Evolutionary conservation across 1,140 invertebrate genomes (phyloP).

Genomic region (Brachionus rotundiformis): DNA sequence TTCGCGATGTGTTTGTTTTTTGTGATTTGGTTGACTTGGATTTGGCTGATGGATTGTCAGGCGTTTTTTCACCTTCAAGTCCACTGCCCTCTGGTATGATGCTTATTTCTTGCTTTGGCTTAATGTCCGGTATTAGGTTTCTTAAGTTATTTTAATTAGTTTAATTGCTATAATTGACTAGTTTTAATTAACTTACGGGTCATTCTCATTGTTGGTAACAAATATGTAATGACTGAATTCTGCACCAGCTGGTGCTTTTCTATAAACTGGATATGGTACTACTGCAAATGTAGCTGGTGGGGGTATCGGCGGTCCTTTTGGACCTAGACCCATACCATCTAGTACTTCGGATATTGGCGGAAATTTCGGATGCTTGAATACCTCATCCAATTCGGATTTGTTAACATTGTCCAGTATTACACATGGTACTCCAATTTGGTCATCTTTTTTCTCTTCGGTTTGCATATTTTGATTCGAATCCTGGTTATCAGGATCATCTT

Average conservation of each 20-base stretch:
- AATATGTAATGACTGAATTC: slow-evolving; percentile 60
- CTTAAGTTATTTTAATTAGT: too few species aligned
- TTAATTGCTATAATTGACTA: too few species aligned
- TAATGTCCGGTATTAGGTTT: slow-evolving; percentile 59
- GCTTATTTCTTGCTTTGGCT: slow-evolving; percentile 54
- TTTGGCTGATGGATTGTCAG: slow-evolving; percentile 22
- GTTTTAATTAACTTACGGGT: too few species aligned
- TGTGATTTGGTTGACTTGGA: neutral
- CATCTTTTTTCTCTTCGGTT: neutral
- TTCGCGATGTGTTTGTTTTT: neutral
- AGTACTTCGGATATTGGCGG: slow-evolving; percentile 56
- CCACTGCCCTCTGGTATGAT: slow-evolving; percentile 8
- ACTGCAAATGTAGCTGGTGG: slow-evolving; percentile 61
- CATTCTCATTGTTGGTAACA: slow-evolving; percentile 57
- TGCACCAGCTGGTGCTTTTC: slow-evolving; percentile 57
- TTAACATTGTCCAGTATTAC: slow-evolving; percentile 45
- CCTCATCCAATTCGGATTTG: slow-evolving; percentile 26
- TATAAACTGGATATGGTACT: slow-evolving; percentile 62
- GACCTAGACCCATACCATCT: slow-evolving; percentile 63
- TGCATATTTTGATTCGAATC: neutral
- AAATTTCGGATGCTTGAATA: slow-evolving; percentile 38
- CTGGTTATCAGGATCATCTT: neutral
- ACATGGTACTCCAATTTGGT: slow-evolving; percentile 22
- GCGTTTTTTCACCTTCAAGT: slow-evolving; percentile 49
- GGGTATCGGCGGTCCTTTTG: slow-evolving; percentile 63